A percentile compares a stretch with the other conserved stretches of the same genome.
Evolutionary conservation across 2,113 vertebrate species (phyloP).

Genomic region (Neodon shergylaensis): DNA sequence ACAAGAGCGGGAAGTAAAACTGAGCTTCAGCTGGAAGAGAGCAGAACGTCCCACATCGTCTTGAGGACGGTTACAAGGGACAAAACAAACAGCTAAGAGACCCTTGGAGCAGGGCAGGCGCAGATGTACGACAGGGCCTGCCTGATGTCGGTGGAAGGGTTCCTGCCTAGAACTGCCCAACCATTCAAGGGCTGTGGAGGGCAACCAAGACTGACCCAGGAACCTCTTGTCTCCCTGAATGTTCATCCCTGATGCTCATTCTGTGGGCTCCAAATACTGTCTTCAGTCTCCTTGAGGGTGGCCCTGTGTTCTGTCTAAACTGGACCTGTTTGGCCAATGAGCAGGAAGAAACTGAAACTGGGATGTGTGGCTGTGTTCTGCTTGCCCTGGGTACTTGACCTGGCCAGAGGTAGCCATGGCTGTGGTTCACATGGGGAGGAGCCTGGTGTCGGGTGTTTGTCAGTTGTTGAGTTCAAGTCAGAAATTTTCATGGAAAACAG

Average conservation of each 20-base stretch:
- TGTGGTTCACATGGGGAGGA: not conserved
- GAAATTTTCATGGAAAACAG: not conserved
- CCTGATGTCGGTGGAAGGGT: not conserved
- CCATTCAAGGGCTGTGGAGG: too few relatives aligned
- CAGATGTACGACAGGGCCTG: accelerated
- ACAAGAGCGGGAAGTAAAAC: not conserved
- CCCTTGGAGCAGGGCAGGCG: too few relatives aligned
- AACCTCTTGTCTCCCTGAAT: not conserved
- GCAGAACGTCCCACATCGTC: accelerated
- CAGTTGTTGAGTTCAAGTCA: not conserved
- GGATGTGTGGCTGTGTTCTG: not conserved
- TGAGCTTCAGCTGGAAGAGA: not conserved
- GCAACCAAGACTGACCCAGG: not conserved
- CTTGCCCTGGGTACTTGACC: not conserved
- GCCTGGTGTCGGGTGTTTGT: accelerated
- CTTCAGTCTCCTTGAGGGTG: not conserved
- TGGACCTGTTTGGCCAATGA: too few relatives aligned
- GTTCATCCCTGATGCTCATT: accelerated
- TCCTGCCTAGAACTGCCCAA: accelerated
- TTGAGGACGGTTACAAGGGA: accelerated
- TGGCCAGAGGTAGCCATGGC: not conserved
- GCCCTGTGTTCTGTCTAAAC: not conserved
- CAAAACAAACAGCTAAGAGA: accelerated
- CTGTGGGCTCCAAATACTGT: accelerated
- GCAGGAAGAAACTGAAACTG: not conserved